Percentiles rank a stretch among this genome's conserved stretches.
phyloP scores from a whole-genome alignment of 2,888 invertebrate genomes.

The Tubulanus polymorphus region DNA sequence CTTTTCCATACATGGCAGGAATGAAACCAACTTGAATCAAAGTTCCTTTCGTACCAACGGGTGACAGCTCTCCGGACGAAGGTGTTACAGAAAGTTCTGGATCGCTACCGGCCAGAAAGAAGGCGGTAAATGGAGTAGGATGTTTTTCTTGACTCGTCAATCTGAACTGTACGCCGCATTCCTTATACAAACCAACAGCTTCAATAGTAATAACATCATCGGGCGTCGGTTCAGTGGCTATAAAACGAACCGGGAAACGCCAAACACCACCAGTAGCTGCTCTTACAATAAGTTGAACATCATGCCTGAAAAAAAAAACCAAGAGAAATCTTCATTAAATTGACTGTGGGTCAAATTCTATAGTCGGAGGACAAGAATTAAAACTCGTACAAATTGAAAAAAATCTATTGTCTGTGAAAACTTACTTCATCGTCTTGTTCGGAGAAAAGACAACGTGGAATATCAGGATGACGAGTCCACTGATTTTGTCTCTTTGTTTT shows the following conservation, averaged over 20 bases:
- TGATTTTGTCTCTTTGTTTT: slow-evolving; percentile 36
- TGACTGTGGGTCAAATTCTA: neutral
- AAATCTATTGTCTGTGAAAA: too few species aligned
- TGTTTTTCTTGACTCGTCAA: slow-evolving; percentile 43
- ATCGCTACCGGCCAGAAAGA: slow-evolving; percentile 47
- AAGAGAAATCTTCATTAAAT: neutral
- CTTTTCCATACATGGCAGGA: slow-evolving; percentile 49
- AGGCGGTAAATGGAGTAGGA: slow-evolving; percentile 43
- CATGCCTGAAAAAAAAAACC: slow-evolving; percentile 30
- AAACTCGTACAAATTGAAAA: too few species aligned
- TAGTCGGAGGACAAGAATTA: neutral
- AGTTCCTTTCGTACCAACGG: slow-evolving; percentile 39
- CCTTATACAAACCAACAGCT: slow-evolving; percentile 45
- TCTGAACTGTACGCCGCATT: slow-evolving; percentile 43
- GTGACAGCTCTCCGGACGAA: slow-evolving; percentile 45
- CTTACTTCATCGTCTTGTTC: slow-evolving; percentile 47
- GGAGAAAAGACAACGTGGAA: slow-evolving; percentile 48
- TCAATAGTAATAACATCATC: slow-evolving; percentile 50
- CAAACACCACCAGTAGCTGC: slow-evolving; percentile 49
- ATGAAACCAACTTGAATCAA: slow-evolving; percentile 41
- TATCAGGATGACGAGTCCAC: slow-evolving; percentile 45
- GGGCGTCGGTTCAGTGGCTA: slow-evolving; percentile 45
- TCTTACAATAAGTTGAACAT: slow-evolving; percentile 39
- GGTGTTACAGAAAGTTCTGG: slow-evolving; percentile 46
- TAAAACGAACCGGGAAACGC: slow-evolving; percentile 49